Percentiles rank a stretch among this genome's conserved stretches.
Evolutionary conservation across 1,140 invertebrate genomes (phyloP).

Genomic region (Nasonia vitripennis): DNA sequence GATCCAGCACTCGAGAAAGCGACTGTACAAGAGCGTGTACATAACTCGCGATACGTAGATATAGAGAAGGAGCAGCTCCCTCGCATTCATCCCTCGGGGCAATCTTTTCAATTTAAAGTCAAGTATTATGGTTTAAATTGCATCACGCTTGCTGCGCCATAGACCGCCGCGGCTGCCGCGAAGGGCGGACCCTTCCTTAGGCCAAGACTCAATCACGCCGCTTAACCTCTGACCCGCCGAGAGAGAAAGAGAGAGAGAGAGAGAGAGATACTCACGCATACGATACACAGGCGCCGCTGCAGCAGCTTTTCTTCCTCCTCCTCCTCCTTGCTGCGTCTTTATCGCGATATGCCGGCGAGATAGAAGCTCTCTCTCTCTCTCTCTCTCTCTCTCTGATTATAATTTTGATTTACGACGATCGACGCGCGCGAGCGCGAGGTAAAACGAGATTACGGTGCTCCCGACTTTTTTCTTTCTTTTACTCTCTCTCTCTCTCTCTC

Average conservation of each 20-base stretch:
- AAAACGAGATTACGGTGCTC: background rate
- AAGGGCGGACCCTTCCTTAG: constrained; percentile 66
- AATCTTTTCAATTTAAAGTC: constrained; percentile 77
- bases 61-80: constrained; percentile 58
- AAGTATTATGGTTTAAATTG: constrained; percentile 76
- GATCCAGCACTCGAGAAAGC: no score
- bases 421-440: background rate
- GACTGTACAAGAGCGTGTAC: background rate
- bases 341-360: background rate
- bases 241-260: background rate
- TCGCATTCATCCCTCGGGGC: constrained; percentile 72
- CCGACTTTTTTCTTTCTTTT: background rate
- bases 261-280: constrained; percentile 55
- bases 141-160: constrained; percentile 71
- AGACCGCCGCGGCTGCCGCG: constrained; percentile 47
- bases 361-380: background rate
- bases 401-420: constrained; percentile 4
- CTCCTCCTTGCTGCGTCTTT: background rate
- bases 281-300: constrained; percentile 50
- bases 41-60: background rate
- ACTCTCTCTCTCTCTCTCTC: background rate
- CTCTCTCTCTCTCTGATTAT: background rate
- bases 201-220: constrained; percentile 75
- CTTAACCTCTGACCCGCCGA: constrained; percentile 71
- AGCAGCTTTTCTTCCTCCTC: background rate